Conservation (phyloP, 2,113 vertebrate genomes). For the Chamaetylas fuelleborni region DNA sequence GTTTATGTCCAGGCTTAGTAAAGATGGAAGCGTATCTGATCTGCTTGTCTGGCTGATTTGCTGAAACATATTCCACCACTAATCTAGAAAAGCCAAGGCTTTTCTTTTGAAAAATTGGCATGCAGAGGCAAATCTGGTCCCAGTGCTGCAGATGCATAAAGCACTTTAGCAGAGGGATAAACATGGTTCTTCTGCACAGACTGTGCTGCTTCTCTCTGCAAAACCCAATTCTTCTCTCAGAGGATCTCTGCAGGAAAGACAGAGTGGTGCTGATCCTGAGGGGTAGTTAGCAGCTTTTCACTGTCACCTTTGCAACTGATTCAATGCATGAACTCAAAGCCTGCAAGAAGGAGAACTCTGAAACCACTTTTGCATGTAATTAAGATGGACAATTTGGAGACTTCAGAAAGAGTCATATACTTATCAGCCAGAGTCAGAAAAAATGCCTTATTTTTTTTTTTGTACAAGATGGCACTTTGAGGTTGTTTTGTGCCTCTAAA, state of each 20-base stretch:
- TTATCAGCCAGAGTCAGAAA: neutral
- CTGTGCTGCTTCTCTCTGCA: neutral
- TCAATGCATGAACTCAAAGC: neutral
- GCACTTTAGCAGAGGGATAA: conserved; percentile 17
- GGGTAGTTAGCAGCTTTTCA: neutral
- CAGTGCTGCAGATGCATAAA: neutral
- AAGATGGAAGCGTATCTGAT: neutral
- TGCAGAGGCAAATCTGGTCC: neutral
- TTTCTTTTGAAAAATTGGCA: conserved; percentile 32
- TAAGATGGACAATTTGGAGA: neutral
- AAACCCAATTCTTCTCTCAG: neutral
- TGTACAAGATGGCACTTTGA: neutral
- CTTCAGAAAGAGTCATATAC: neutral
- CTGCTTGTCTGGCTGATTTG: neutral
- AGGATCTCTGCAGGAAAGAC: neutral
- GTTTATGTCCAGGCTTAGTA: neutral
- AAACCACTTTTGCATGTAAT: neutral
- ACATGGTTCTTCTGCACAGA: neutral
- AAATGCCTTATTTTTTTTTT: neutral
- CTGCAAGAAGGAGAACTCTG: neutral
- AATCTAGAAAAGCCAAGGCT: conserved; percentile 17
- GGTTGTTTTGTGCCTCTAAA: neutral
- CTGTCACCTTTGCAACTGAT: neutral
- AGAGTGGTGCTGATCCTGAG: neutral
- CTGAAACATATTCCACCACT: neutral